Evolutionary conservation across 2,797 vertebrate genomes (phyloP).

Genomic region (Pristis pectinata): DNA sequence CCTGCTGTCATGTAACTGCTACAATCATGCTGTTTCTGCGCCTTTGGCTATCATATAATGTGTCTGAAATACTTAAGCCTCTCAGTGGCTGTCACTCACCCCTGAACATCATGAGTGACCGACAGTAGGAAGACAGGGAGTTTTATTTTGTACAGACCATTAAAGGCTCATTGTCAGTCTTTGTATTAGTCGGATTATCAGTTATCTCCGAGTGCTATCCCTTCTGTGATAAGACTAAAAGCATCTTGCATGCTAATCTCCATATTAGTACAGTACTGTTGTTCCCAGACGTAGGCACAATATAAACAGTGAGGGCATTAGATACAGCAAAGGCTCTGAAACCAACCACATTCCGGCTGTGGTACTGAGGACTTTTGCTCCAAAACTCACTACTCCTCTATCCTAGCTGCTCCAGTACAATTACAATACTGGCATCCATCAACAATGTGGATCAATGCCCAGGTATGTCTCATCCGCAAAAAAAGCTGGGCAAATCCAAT

Average conservation of each 20-base stretch:
- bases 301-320: no score
- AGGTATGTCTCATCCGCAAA: no score
- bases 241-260: slow-evolving; percentile 50
- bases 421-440: no score
- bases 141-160: slow-evolving; percentile 50
- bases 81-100: not conserved
- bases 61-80: not conserved
- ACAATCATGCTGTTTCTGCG: not conserved
- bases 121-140: slow-evolving; percentile 44
- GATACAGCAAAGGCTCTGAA: no score
- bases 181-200: slow-evolving; percentile 52
- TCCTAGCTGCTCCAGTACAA: no score
- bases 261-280: slow-evolving; percentile 52
- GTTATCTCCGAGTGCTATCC: slow-evolving; percentile 55
- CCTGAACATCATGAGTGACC: slow-evolving; percentile 12
- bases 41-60: slow-evolving; percentile 41
- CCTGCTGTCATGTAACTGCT: not conserved
- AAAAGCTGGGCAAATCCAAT: no score
- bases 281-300: slow-evolving; percentile 47
- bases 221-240: slow-evolving; percentile 50
- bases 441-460: no score
- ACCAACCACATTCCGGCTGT: no score
- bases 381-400: no score
- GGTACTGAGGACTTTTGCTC: no score
- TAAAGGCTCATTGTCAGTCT: slow-evolving; percentile 49